phyloP scores from a whole-genome alignment of 2,113 vertebrate genomes.

The Pseudorectes ferrugineus region DNA sequence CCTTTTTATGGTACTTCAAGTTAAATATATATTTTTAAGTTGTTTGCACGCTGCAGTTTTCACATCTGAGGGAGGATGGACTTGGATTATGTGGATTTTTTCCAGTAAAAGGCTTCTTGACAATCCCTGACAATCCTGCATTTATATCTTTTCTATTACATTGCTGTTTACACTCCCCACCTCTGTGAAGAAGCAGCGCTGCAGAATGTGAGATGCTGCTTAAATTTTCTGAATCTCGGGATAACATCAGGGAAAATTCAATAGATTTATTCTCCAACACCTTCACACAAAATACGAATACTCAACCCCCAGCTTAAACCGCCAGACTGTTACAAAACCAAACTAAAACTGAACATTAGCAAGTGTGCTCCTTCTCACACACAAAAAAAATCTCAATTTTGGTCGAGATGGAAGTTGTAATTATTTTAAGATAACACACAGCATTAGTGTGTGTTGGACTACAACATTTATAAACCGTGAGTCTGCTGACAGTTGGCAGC shows the following conservation, averaged over 20 bases:
- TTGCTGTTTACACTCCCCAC: neutral
- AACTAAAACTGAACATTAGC: neutral
- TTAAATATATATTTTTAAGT: neutral
- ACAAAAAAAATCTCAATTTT: neutral
- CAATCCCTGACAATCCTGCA: neutral
- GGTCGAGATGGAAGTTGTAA: neutral
- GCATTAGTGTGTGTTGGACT: neutral
- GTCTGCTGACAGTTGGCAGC: slow-evolving; percentile 9
- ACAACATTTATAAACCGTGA: neutral
- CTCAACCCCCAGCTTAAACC: neutral
- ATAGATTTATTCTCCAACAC: neutral
- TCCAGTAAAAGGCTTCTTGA: neutral
- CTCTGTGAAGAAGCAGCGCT: neutral
- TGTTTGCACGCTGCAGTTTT: rapidly evolving
- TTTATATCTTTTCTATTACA: neutral
- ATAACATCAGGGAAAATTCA: neutral
- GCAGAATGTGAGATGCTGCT: neutral
- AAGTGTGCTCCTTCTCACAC: neutral
- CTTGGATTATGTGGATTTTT: neutral
- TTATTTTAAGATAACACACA: neutral
- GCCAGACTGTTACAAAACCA: neutral
- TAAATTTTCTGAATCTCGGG: neutral
- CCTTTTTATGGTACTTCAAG: neutral
- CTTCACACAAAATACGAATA: neutral
- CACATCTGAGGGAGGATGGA: neutral